Base-by-base conservation (phyloP, 2,797 vertebrate genomes). In the Prionace glauca region DNA sequence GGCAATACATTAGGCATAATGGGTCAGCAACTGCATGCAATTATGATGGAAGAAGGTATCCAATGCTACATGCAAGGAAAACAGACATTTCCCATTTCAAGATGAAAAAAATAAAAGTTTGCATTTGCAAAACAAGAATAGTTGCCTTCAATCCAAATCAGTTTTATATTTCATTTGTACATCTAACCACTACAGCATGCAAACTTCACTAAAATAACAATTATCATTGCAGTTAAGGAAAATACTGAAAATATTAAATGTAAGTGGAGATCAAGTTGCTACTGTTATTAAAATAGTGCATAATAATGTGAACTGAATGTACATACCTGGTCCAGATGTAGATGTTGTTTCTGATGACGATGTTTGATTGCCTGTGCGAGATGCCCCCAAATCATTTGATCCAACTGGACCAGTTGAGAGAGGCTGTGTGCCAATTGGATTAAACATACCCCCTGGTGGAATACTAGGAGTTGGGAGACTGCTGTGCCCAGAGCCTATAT, bases 381-480 rank as follows among this genome's bases (percentile, higher is more conserved):
- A 97, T 88, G 97, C 97, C 96, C 97, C 97, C 96, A 98, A 98
- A 93, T 98, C 98, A 97, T 98, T 98, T 88, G 97, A 95, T 91
- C 98, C 98, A 86, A 96, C 96, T 96, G 97, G 97, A 96, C 94
- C 97, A 96, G 96, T 96, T 84, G 97, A 97, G 96, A 97, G 98
- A 72, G 96, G 95, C 96, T 97, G 98, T 56, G 97, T 96, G 96
- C 98, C 98, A 95, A 98, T 96, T 95, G 98, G 98, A 97, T 98
- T 99, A 96, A 98, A 99, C 96, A 98, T 97, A 36, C 97, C 97
- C 97, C 98, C 98, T 95, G 98, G 97, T 45, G 98, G 98, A 94
- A 99, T 97, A 0, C 98, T 81, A 94, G 97, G 95, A 96, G 97
- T 96, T 91, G 96, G 97, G 91, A 98, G 97, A 96, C 95, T 97